These are phyloP conservation scores for Clunio marinus DNA, from an alignment of 2,888 invertebrate genomes.

Conservation along the genomic window DNA sequence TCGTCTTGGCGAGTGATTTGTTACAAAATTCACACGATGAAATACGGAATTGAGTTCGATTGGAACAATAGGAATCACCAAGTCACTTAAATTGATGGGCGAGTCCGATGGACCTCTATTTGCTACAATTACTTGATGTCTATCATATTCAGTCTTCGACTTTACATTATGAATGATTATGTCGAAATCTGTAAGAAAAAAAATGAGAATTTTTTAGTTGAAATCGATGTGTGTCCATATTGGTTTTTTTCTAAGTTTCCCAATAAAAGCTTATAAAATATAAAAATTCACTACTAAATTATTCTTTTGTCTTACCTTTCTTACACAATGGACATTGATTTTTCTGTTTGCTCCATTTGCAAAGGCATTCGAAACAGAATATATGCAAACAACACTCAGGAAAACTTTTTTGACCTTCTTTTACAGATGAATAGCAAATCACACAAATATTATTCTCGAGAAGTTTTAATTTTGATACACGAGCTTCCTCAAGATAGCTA, in stretches of 20 bases:
- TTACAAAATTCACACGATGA: conserved; percentile 24
- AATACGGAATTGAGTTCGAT: conserved; percentile 24
- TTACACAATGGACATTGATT: conserved; percentile 31
- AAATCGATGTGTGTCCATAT: background rate
- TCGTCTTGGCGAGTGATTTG: conserved; percentile 11
- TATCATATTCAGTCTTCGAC: conserved; percentile 24
- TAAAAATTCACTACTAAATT: background rate
- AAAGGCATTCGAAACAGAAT: conserved; percentile 88
- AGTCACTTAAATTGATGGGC: conserved; percentile 7
- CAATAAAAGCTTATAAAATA: background rate
- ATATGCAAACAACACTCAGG: conserved; percentile 57
- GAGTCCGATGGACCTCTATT: conserved; percentile 4
- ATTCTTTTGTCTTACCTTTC: conserved; percentile 6
- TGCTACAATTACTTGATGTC: conserved; percentile 1
- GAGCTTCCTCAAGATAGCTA: conserved; percentile 6
- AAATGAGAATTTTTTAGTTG: background rate
- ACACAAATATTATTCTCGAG: conserved; percentile 19
- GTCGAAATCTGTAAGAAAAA: conserved; percentile 2
- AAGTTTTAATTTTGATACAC: background rate
- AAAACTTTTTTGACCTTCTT: conserved; percentile 8
- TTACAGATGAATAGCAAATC: conserved; percentile 20
- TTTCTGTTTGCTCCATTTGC: conserved; percentile 78
- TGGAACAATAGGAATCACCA: conserved; percentile 19
- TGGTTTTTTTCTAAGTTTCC: background rate
- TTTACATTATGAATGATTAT: conserved; percentile 20